A percentile compares a stretch with the other conserved stretches of the same genome.
Conservation (phyloP, 2,113 vertebrate genomes). For the Leptocoma aspasia region DNA sequence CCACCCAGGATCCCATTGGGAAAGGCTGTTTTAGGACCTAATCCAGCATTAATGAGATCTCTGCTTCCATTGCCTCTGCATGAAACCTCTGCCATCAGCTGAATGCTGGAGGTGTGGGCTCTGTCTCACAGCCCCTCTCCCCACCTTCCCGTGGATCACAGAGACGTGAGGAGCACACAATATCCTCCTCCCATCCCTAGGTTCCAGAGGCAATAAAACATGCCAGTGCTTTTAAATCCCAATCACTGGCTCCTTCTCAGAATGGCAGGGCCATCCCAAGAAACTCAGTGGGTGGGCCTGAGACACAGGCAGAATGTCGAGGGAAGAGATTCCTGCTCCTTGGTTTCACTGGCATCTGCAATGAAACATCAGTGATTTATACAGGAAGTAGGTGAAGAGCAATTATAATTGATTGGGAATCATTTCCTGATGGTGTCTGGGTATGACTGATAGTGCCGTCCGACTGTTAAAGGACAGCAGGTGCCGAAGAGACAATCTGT, state of each 20-base stretch:
- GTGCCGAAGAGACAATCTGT: neutral
- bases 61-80: neutral
- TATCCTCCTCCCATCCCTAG: neutral
- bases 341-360: constrained; percentile 35
- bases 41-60: neutral
- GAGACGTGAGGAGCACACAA: neutral
- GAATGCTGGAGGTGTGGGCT: neutral
- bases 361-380: constrained; percentile 55
- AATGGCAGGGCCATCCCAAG: neutral
- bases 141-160: neutral
- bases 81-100: neutral
- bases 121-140: neutral
- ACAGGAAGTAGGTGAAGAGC: constrained; percentile 66
- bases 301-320: neutral
- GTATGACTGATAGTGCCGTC: constrained; percentile 53
- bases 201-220: constrained; percentile 1
- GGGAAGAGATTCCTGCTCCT: neutral
- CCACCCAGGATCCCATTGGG: neutral
- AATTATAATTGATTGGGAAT: constrained; percentile 73
- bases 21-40: neutral
- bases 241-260: neutral
- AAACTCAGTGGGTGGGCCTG: neutral
- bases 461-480: constrained; percentile 36
- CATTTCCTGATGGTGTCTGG: constrained; percentile 62
- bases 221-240: neutral